phyloP scores from a whole-genome alignment of 2,113 vertebrate species.

The Galeopterus variegatus region DNA sequence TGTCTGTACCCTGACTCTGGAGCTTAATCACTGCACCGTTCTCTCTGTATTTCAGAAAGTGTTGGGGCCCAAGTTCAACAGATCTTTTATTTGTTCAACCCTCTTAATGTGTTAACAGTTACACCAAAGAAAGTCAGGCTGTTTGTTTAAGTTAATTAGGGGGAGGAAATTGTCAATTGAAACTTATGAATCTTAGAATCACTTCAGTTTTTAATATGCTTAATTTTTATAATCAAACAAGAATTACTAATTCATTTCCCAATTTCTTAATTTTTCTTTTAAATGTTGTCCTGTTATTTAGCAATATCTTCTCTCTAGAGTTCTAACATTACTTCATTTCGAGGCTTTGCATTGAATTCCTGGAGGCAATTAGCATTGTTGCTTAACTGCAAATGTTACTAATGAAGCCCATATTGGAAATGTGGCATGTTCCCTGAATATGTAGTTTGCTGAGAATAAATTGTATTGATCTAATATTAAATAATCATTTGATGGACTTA shows the following conservation, averaged over 20 bases:
- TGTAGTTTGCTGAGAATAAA: neutral
- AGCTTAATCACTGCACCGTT: accelerated
- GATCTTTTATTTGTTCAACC: neutral
- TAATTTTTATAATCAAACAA: neutral
- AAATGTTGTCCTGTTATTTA: neutral
- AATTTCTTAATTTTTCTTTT: neutral
- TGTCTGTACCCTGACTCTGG: neutral
- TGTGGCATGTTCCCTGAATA: neutral
- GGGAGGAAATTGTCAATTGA: neutral
- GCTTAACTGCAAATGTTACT: neutral
- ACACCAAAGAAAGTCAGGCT: neutral
- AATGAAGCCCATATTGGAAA: neutral
- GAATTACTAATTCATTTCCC: neutral
- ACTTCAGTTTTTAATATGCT: neutral
- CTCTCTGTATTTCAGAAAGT: neutral
- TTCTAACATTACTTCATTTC: neutral
- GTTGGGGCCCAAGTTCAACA: neutral
- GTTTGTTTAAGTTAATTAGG: neutral
- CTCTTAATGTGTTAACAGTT: neutral
- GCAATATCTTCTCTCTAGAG: neutral
- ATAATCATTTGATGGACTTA: neutral
- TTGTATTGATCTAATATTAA: neutral
- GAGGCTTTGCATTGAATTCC: neutral
- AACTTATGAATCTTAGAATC: neutral
- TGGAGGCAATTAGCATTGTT: neutral